These are phyloP conservation scores for Erebia aethiops DNA, from an alignment of 2,888 invertebrate genomes.

Conservation along the genomic window DNA sequence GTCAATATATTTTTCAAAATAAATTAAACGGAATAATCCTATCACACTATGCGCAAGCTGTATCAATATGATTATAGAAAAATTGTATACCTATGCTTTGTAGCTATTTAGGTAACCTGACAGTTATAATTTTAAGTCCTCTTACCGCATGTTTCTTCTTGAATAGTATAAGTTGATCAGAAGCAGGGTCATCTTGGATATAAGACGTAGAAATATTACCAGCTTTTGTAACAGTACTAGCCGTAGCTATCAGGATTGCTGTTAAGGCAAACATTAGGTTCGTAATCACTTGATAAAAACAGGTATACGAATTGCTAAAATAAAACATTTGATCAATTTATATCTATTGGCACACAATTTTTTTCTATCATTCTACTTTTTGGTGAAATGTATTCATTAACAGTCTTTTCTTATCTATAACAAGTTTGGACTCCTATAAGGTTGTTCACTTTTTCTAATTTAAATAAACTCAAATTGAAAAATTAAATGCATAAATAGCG, in stretches of 20 bases:
- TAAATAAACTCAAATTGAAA: too few species aligned
- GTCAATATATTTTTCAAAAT: too few species aligned
- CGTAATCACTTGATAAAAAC: background rate
- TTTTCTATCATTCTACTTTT: background rate
- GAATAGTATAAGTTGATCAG: background rate
- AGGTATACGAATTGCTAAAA: background rate
- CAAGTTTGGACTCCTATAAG: background rate
- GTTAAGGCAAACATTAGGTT: background rate
- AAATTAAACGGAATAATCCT: too few species aligned
- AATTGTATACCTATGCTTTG: too few species aligned
- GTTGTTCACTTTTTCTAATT: background rate
- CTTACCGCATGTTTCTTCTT: background rate
- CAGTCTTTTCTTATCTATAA: slow-evolving; percentile 1
- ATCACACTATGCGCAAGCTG: too few species aligned
- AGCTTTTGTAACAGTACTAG: background rate
- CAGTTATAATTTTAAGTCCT: too few species aligned
- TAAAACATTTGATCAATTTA: background rate
- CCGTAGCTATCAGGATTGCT: background rate
- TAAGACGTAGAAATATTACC: background rate
- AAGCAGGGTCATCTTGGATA: background rate
- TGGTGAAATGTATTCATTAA: background rate
- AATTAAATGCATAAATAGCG: too few species aligned
- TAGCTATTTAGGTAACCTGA: background rate
- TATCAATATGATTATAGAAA: too few species aligned
- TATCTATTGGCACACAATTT: background rate